Base-by-base conservation (phyloP, 2,113 vertebrate species). In the Cathartes aura region DNA sequence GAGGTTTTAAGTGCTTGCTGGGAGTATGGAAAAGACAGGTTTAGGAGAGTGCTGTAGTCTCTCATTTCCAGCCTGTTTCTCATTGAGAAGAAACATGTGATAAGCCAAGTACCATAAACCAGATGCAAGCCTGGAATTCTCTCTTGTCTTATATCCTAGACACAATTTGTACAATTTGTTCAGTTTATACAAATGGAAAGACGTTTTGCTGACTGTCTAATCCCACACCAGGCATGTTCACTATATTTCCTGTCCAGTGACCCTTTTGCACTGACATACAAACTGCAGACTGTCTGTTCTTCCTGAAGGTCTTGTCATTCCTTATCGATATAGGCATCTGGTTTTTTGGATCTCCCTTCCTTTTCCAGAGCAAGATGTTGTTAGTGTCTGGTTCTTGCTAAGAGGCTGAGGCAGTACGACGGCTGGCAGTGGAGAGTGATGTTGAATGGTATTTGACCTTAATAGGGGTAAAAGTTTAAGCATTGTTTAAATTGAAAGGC, bases 141-240 rank as follows among this genome's bases (percentile, higher is more conserved):
- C 74, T 88, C 92, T 52, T 78, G 89, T 87, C 91, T 94, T 96
- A 66, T 48, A 95, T 94, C 87, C 84, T 62, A 90, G 74, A 73
- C 48, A 53, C 92, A 93, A 97, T 94, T 97, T 97, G 96, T 97
- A 93, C 97, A 96, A 96, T 97, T 97, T 97, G 95, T 97, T 97
- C 91, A 72, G 88, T 88, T 96, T 91, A 88, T 80, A 93, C 71
- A 90, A 94, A 58, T 90, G 96, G 91, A 91, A 81, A 90, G 90
- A 91, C 15, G 6, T 89, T 97, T 88, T 91, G 78, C 94, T 97
- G 93, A 63, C 89, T 96, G 91, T 93, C 94, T 97, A 91, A 91
- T 96, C 82, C 90, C 78, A 80, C 84, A 91, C 24, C 89, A 93
- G 94, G 89, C 94, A 86, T 23, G 89, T 55, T 95, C 78, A 56